Evolutionary conservation across 2,888 invertebrate genomes (phyloP), one percentile per base, ranked within the genome.

Genomic region (Panorpa germanica): DNA sequence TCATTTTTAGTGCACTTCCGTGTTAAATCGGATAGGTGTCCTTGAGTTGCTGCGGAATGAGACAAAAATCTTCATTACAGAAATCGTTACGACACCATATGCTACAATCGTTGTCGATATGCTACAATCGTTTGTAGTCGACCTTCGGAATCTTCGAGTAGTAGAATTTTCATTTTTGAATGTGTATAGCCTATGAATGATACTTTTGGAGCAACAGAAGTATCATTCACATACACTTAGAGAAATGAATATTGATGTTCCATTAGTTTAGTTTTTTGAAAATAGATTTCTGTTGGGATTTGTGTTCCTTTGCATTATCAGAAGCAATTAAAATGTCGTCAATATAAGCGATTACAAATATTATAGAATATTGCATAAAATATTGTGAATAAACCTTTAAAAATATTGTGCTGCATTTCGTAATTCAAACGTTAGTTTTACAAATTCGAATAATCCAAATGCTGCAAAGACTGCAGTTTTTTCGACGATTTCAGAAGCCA

Each of bases 391-490:
- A 19, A 9, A 19, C 19, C 19, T 30, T 25, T 43, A 40, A 30
- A 43, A 44, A 3, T 40, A 40, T 18, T 40, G 40, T 3, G 38
- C 40, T 1, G 45, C 43, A 19, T 47, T 47, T 1, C 40, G 21
- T 1, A 47, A 37, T 3, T 43, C 44, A 17, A 43, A 45, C 6
- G 40, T 35, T 46, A 48, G 49, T 5, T 20, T 27, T 2, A 35
- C 14, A 28, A 40, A 45, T 34, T 48, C 48, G 29, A 40, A 49
- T 4, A 48, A 30, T 3, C 46, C 45, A 32, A 48, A 43, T 2
- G 44, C 41, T 4, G 46, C 45, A 2, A 34, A 42, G 3, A 45
- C 38, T 2, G 44, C 48, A 2, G 48, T 48, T 34, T 52, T 48
- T 1, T 20, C 36, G 5, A 45, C 33, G 34, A 46, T 45, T 5